Evolutionary conservation across 2,888 invertebrate species (phyloP).

Genomic region (Chalcis sispes): DNA sequence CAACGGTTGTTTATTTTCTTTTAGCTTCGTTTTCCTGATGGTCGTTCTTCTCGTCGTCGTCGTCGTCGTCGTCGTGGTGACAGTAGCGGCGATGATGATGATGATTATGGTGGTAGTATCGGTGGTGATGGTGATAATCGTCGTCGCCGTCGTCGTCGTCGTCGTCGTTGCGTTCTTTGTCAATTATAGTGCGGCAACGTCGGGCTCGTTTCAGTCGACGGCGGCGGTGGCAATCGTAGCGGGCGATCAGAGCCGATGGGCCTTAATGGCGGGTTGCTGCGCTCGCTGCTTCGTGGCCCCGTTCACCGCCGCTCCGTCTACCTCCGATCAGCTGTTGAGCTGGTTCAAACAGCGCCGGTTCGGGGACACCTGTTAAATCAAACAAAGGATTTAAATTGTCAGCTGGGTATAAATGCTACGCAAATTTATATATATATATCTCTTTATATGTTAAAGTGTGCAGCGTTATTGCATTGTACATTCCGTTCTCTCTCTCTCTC

Average conservation of each 20-base stretch:
- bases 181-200: not conserved
- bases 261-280: conserved; percentile 69
- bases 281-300: conserved; percentile 73
- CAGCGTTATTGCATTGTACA: no score
- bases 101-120: no score
- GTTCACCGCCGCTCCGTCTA: conserved; percentile 73
- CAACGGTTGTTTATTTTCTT: no score
- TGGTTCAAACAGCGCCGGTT: conserved; percentile 76
- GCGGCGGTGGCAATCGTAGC: not conserved
- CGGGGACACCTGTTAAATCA: conserved; percentile 72
- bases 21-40: not conserved
- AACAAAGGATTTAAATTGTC: no score
- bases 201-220: not conserved
- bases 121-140: not conserved
- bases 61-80: no score
- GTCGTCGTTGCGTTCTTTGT: no score
- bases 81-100: no score
- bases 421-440: no score
- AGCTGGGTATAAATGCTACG: no score
- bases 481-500: no score
- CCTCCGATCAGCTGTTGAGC: conserved; percentile 76
- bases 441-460: no score
- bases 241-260: conserved; percentile 49
- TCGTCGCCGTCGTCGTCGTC: not conserved
- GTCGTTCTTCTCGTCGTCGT: not conserved